A percentile compares a stretch with the other conserved stretches of the same genome.
Conservation (phyloP, 2,797 vertebrate species). For the Urosaurus nigricauda region DNA sequence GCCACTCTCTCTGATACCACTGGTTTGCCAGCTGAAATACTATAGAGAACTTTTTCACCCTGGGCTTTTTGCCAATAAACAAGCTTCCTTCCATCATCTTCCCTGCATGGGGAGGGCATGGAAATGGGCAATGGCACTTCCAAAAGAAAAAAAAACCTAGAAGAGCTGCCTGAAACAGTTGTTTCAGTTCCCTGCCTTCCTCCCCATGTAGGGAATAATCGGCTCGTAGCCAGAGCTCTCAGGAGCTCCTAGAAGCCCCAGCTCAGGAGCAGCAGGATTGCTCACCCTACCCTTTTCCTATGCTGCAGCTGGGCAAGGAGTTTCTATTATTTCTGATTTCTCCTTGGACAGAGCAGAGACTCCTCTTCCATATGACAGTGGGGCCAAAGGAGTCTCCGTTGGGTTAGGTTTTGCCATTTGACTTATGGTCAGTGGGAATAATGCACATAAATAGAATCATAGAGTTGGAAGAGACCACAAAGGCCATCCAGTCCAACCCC, state of each 20-base stretch:
- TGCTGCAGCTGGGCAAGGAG: neutral
- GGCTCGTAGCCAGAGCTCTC: neutral
- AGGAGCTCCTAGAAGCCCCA: neutral
- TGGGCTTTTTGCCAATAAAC: neutral
- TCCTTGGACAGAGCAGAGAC: neutral
- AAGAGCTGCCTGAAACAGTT: neutral
- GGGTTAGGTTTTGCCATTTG: no score
- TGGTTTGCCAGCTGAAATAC: no score
- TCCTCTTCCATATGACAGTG: neutral
- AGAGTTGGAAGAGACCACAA: no score
- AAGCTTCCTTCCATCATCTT: neutral
- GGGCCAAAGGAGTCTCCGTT: neutral
- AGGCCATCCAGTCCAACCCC: no score
- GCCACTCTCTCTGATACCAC: no score
- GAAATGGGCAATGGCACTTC: neutral
- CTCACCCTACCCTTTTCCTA: neutral
- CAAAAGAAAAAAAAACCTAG: neutral
- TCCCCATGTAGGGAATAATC: neutral
- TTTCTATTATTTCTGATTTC: neutral
- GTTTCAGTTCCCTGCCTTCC: neutral
- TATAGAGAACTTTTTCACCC: neutral
- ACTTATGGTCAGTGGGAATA: neutral
- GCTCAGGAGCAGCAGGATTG: neutral
- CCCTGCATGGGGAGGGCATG: neutral
- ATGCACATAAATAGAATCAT: neutral